Conservation (phyloP, 1,140 invertebrate genomes). For the Drosophila novamexicana region DNA sequence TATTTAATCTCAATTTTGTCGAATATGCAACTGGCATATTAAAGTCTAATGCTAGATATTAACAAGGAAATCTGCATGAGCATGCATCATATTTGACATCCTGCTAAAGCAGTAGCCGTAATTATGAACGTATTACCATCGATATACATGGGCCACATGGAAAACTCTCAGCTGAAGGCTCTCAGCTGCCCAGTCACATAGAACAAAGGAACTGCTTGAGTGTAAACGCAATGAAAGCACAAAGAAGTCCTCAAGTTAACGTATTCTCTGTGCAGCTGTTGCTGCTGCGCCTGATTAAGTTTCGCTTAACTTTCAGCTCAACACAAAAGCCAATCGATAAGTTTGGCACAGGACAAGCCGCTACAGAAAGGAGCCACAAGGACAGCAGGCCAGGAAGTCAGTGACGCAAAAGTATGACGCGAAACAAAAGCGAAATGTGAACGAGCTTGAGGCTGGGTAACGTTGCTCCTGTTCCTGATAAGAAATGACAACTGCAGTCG, state of each 20-base stretch:
- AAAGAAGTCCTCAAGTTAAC: conserved; percentile 32
- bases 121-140: neutral
- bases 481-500: conserved; percentile 53
- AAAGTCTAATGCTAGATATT: neutral
- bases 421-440: conserved; percentile 29
- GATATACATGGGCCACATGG: neutral
- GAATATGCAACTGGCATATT: neutral
- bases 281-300: conserved; percentile 65
- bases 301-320: conserved; percentile 44
- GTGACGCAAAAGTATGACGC: conserved; percentile 6
- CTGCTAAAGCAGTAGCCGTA: neutral
- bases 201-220: conserved; percentile 38
- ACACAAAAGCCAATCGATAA: conserved; percentile 66
- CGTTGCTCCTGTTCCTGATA: conserved; percentile 25
- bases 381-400: neutral
- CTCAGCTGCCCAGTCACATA: conserved; percentile 15
- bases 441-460: neutral
- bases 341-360: conserved; percentile 10
- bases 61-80: too few relatives aligned
- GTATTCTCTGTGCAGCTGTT: conserved; percentile 28
- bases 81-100: neutral
- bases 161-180: conserved; percentile 4
- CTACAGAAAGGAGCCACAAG: neutral
- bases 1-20: neutral
- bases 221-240: conserved; percentile 33